A percentile compares a stretch with the other conserved stretches of the same genome.
These are phyloP conservation scores for Microcaecilia unicolor DNA, from an alignment of 2,797 vertebrate species.

Conservation along the genomic window DNA sequence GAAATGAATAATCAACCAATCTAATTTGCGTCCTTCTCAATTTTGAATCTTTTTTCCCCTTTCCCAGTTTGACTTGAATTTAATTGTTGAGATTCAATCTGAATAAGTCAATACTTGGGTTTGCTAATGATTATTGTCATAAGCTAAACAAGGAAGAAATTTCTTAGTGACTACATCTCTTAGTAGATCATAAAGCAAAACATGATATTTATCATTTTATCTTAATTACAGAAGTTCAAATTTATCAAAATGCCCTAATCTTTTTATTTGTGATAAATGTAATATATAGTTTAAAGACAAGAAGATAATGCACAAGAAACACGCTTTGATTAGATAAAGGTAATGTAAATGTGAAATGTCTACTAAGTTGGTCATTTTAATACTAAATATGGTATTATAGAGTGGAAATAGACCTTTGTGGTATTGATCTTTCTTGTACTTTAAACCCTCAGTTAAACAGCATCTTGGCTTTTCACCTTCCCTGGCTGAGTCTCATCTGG, in stretches of 20 bases:
- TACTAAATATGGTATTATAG: conserved; percentile 45
- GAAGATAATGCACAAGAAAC: conserved; percentile 42
- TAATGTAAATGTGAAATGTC: conserved; percentile 46
- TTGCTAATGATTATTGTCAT: conserved; percentile 3
- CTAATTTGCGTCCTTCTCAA: neutral
- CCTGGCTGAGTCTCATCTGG: conserved; percentile 59
- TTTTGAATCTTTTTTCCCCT: neutral
- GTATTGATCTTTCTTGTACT: conserved; percentile 42
- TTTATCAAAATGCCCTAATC: conserved; percentile 17
- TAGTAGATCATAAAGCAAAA: conserved; percentile 27
- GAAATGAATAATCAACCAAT: too few species aligned
- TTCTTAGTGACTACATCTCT: conserved; percentile 3
- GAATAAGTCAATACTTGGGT: conserved; percentile 15
- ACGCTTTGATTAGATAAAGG: conserved; percentile 36
- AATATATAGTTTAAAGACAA: conserved; percentile 23
- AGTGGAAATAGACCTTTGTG: conserved; percentile 42
- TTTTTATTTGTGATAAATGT: conserved; percentile 7
- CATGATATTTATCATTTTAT: conserved; percentile 29
- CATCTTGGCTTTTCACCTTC: conserved; percentile 51
- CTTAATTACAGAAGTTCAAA: conserved; percentile 12
- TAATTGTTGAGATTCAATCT: conserved; percentile 1
- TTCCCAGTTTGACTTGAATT: conserved; percentile 5
- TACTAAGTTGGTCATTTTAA: conserved; percentile 42
- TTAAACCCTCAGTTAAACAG: conserved; percentile 35
- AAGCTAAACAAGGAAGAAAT: neutral